Evolutionary conservation across 2,888 invertebrate genomes (phyloP).

Genomic region (Anagyrus pseudococci): DNA sequence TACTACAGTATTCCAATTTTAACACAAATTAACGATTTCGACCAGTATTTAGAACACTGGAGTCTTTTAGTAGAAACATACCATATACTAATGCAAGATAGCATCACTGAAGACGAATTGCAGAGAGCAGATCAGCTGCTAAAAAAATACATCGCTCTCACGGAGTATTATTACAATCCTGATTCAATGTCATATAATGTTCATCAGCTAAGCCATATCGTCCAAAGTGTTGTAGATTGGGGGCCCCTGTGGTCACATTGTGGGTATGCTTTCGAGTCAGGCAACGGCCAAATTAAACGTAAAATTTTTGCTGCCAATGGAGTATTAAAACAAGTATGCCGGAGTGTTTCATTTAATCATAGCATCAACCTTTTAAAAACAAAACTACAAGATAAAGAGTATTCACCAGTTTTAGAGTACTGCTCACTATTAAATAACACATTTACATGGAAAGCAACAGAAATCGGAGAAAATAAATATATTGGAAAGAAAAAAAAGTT

Average conservation of each 20-base stretch:
- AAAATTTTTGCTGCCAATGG: slow-evolving; percentile 9
- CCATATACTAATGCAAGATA: slow-evolving; percentile 16
- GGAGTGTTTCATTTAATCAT: background rate
- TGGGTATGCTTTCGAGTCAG: slow-evolving; percentile 33
- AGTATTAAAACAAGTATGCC: slow-evolving; percentile 5
- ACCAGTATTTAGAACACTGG: slow-evolving; percentile 20
- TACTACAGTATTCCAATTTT: slow-evolving; percentile 10
- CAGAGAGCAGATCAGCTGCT: slow-evolving; percentile 20
- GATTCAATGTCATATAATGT: slow-evolving; percentile 24
- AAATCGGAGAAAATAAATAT: too few relatives aligned
- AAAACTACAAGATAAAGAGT: background rate
- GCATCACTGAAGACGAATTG: slow-evolving; percentile 8
- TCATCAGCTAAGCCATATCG: slow-evolving; percentile 30
- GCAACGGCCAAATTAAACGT: slow-evolving; percentile 23
- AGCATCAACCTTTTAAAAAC: background rate
- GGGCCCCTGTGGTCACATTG: slow-evolving; percentile 35
- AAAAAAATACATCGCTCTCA: slow-evolving; percentile 21
- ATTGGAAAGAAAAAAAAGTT: background rate
- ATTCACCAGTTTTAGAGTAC: too few relatives aligned
- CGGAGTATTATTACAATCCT: slow-evolving; percentile 23
- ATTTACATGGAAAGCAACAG: too few relatives aligned
- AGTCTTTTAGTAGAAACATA: slow-evolving; percentile 16
- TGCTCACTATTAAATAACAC: too few relatives aligned
- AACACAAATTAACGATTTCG: background rate
- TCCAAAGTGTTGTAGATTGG: slow-evolving; percentile 27